These are phyloP conservation scores for Chymomyza costata DNA, from an alignment of 1,140 invertebrate species.

Conservation along the genomic window DNA sequence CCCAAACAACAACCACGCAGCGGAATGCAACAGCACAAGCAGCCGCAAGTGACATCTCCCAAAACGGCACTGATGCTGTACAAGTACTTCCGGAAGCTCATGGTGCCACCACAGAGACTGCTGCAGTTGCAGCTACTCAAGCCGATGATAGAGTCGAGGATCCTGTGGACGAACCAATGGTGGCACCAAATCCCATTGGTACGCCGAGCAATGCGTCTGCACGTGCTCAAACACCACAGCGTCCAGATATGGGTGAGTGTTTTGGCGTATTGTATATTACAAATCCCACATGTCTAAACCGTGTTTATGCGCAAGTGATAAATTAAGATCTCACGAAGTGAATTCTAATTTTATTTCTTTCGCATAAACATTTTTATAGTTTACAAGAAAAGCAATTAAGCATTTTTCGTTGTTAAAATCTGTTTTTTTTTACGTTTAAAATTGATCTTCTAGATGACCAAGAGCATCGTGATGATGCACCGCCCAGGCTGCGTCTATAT, in stretches of 20 bases:
- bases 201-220: neutral
- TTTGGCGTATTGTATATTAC: too few species aligned
- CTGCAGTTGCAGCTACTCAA: neutral
- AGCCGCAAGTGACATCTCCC: neutral
- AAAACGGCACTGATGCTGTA: slow-evolving; percentile 19
- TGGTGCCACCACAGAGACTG: slow-evolving; percentile 15
- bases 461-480: slow-evolving; percentile 17
- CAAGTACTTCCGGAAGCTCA: neutral
- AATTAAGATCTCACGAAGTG: neutral
- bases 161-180: slow-evolving; percentile 61
- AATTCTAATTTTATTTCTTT: neutral
- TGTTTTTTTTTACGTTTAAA: too few species aligned
- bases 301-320: too few species aligned
- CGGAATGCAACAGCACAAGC: neutral
- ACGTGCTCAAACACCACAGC: slow-evolving; percentile 11
- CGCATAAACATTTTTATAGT: too few species aligned
- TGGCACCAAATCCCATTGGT: slow-evolving; percentile 22
- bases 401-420: too few species aligned
- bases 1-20: neutral
- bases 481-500: slow-evolving; percentile 53
- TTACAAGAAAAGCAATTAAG: too few species aligned
- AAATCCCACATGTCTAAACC: too few species aligned
- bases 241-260: slow-evolving; percentile 38
- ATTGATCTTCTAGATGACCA: slow-evolving; percentile 48
- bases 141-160: slow-evolving; percentile 39